Evolutionary conservation across 2,888 invertebrate species (phyloP), one percentile per base, ranked within the genome.

Genomic region (Rhagium mordax): DNA sequence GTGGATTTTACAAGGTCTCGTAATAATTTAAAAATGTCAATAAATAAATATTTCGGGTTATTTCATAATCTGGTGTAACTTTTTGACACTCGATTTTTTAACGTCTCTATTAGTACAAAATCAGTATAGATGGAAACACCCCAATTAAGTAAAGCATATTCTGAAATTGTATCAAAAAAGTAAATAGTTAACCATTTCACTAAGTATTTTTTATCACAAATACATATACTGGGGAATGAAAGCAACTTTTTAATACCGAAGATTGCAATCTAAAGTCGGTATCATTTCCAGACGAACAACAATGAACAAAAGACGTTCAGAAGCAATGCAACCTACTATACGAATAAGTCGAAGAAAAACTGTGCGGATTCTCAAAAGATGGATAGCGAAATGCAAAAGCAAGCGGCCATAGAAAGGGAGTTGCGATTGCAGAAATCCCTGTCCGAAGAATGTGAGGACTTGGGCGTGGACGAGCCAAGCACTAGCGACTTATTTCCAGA

Each of bases 401-500:
- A 90, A 29, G 90, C 90, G 0, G 89, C 90, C 0, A 83, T 91
- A 16, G 91, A 91, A 77, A 87, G 90, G 53, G 91, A 91, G 78
- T 80, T 91, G 49, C 87, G 89, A 64, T 86, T 91, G 5, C 91
- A 94, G 88, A 94, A 94, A 85, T 94, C 94, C 10, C 86, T 94
- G 13, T 93, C 94, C 0, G 94, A 94, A 84, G 94, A 94, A 85
- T 94, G 94, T 85, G 94, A 94, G 82, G 94, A 94, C 84, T 88
- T 94, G 10, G 94, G 94, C 3, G 94, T 94, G 62, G 94, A 94
- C 81, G 94, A 94, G 55, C 94, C 94, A 0, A 94, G 94, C n/a
- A 93, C 94, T 0, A 93, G 94, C 74, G 94, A 94, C 82, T 87
- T 94, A 76, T 94, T 94, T 84, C 94, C 94, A 0, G 94, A 94